Evolutionary conservation across 2,113 vertebrate species (phyloP), one percentile per base, ranked within the genome.

Genomic region (Vireo altiloquus): DNA sequence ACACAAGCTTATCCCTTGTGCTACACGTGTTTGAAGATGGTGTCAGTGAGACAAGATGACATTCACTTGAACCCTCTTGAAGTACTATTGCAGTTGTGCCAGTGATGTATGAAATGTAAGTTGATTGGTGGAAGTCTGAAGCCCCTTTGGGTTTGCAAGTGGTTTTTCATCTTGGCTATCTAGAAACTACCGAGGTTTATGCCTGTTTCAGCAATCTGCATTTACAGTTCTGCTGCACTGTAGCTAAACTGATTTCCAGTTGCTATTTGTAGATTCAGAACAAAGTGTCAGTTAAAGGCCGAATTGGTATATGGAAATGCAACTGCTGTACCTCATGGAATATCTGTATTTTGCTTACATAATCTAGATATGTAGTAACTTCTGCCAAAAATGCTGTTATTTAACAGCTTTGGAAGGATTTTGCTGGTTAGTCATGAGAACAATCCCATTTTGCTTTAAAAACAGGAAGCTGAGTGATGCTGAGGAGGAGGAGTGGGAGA

Each of bases 401-500:
- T 92, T 89, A 82, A 59, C 69, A 68, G 13, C 53, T 90, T 86
- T 54, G 76, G 56, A 63, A 59, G 68, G 52, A 33, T 47, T 83
- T 27, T 61, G 31, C 61, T 92, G 64, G 60, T 77, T 90, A 81
- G 72, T 89, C 50, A 20, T 50, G 28, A 72, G 78, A 93, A 82
- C 70, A 86, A 65, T 39, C 23, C 37, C 44, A 39, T 86, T 93
- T 92, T 92, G 42, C 75, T 93, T 86, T 50, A 63, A 76, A 90
- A 90, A 65, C 54, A 85, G 61, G 66, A 88, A 80, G 23, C 37
- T 69, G 53, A 82, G 57, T 2, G n/a, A 33, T 72, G 78, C 76
- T 81, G 92, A 77, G 81, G 88, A 82, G 74, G 70, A 89, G 78
- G 86, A 92, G 65, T 91, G 70, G 71, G 78, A 93, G 74, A 84